These are phyloP conservation scores for Cinclus cinclus DNA, from an alignment of 2,113 vertebrate species.

Conservation along the genomic window DNA sequence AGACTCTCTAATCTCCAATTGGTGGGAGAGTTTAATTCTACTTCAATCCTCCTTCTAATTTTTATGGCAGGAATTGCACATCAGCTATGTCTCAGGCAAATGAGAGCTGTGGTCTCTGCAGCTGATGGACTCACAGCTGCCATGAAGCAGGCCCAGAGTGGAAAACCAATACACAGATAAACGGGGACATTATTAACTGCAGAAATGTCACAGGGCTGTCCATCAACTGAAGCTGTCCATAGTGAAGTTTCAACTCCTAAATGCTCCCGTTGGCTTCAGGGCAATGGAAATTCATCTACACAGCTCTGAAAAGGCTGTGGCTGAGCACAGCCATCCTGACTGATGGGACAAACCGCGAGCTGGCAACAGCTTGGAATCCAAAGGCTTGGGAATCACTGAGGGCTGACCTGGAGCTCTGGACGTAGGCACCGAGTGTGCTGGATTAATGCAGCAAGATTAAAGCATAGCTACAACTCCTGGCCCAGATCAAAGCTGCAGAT, in stretches of 20 bases:
- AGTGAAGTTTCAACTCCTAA: neutral
- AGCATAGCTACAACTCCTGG: constrained; percentile 37
- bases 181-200: neutral
- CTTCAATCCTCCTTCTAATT: neutral
- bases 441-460: constrained; percentile 14
- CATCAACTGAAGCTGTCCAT: neutral
- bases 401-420: neutral
- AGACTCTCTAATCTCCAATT: neutral
- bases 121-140: neutral
- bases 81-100: neutral
- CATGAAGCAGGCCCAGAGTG: neutral
- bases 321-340: neutral
- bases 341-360: neutral
- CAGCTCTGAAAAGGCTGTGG: neutral
- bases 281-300: neutral
- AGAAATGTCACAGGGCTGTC: neutral
- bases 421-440: neutral
- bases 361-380: neutral
- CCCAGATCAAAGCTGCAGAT: constrained; percentile 28
- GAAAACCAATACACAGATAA: neutral
- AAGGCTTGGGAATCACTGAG: neutral
- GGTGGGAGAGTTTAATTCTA: neutral
- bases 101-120: neutral
- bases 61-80: neutral
- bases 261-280: neutral